Conservation (phyloP, 2,113 vertebrate genomes). For the Miniopterus natalensis region DNA sequence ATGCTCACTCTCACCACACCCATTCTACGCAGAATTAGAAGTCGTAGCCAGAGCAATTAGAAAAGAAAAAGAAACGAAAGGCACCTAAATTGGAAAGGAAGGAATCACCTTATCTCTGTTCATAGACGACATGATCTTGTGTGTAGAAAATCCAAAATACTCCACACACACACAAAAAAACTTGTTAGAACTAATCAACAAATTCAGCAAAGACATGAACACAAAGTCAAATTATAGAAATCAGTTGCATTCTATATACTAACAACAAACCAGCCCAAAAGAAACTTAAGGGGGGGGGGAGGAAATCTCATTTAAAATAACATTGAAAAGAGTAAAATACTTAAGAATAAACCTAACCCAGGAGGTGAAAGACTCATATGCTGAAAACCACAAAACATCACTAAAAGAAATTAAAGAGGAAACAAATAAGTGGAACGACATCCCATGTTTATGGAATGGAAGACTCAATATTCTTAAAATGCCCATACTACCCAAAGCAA, state of each 20-base stretch:
- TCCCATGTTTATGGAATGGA: not conserved
- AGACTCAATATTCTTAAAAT: not conserved
- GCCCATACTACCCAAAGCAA: not conserved
- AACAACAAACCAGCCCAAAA: not conserved
- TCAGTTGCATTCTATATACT: not conserved
- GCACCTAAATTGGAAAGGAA: not conserved
- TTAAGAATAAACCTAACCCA: not conserved
- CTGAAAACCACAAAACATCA: not conserved
- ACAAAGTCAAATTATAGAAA: not conserved
- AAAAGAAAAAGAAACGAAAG: not conserved
- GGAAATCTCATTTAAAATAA: not conserved
- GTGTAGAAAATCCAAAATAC: not conserved
- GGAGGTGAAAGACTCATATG: not conserved
- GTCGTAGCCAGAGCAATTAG: not conserved
- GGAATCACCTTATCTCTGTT: not conserved
- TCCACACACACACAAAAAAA: not conserved
- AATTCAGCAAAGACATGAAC: not conserved
- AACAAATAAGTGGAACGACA: not conserved
- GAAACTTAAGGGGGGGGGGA: not conserved
- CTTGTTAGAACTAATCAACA: not conserved
- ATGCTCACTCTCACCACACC: not conserved
- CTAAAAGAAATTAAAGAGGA: not conserved
- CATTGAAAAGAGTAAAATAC: not conserved
- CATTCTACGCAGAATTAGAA: not conserved
- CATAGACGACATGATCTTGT: not conserved